Evolutionary conservation across 2,113 vertebrate genomes (phyloP), one percentile per base, ranked within the genome.

Genomic region (Phocoena phocoena): DNA sequence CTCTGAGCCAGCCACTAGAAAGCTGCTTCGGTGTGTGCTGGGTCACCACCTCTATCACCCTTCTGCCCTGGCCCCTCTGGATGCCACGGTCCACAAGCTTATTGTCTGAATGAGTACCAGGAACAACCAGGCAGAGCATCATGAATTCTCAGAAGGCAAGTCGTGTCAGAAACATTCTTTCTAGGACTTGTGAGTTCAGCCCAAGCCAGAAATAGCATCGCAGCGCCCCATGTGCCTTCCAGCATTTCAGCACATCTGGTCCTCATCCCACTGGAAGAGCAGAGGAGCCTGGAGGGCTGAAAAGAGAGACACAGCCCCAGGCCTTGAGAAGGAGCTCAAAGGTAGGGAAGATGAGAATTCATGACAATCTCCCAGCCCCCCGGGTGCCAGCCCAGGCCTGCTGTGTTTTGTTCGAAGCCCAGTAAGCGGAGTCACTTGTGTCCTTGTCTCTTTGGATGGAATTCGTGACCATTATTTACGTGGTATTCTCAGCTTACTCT

Each of bases 161-260:
- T 6, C 23, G 33, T 68, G 79, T 86, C 90, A 92, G 60, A 95
- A 90, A 84, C 87, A 71, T 92, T 97, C 93, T 95, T 98, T 93
- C 92, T 80, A 95, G 83, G 94, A 86, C 92, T 90, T 95, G 53
- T 17, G 80, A 87, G 58, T 92, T 96, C 68, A 76, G 70, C 58
- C 50, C 36, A 41, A 74, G 47, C 33, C 84, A 84, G 85, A 96
- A 97, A 96, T 44, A 95, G 83, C 23, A 31, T 47, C 86, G 38
- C 53, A 62, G 68, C 21, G 1, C 53, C 17, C 53, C 80, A 12
- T n/a, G 74, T 65, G 83, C 68, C 58, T 86, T 76, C 73, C 63
- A 74, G 60, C 23, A 55, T 62, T 76, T 94, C 65, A 65, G 58
- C 20, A 31, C 23, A 25, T 89, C 65, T 83, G 53, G 20, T 73